Evolutionary conservation across 2,888 invertebrate genomes (phyloP), one percentile per base, ranked within the genome.

Genomic region (Penaeus monodon): DNA sequence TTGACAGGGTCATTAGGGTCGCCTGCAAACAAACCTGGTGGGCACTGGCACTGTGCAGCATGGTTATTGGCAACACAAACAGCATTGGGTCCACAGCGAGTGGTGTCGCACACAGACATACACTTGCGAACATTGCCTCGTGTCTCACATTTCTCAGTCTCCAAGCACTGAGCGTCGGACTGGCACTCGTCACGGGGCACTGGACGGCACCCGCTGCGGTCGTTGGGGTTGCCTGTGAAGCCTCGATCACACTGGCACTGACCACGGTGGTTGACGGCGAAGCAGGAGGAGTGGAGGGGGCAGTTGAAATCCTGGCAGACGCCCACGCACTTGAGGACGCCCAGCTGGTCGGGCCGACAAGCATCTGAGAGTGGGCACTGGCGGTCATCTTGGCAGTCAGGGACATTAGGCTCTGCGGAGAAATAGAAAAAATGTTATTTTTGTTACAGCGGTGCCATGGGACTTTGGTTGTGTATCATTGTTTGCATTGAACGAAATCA

Each of bases 61-160:
- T 98, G 97, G 91, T 97, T 97, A 91, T 97, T 97, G 3, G 96
- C 96, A 17, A 97, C 94, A 91, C 98, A 98, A 29, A 97, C 94
- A 14, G 98, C 97, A 90, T 96, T 95, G 0, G 97, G 96, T 1
- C 97, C 98, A 92, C 98, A 98, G 78, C 94, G 93, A 0, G 96
- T 92, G 73, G 94, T 94, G 90, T 96, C 95, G 92, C 98, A 98
- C 73, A 96, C 96, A 1, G 96, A 94, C 90, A 95, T 93, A 92
- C 97, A 97, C 91, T 95, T 94, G 57, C 95, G 93, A 1, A 94
- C 92, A 77, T 95, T 95, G 1, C 92, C 91, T 7, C 93, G 94
- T 77, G 94, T 94, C 91, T 94, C 94, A 92, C 97, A 98, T 27
- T 95, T 94, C 91, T 97, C 96, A 90, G 95, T 95, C 93, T 97